phyloP scores from a whole-genome alignment of 92 coral and sea anemone genomes.

The Anthopleura xanthogrammica region DNA sequence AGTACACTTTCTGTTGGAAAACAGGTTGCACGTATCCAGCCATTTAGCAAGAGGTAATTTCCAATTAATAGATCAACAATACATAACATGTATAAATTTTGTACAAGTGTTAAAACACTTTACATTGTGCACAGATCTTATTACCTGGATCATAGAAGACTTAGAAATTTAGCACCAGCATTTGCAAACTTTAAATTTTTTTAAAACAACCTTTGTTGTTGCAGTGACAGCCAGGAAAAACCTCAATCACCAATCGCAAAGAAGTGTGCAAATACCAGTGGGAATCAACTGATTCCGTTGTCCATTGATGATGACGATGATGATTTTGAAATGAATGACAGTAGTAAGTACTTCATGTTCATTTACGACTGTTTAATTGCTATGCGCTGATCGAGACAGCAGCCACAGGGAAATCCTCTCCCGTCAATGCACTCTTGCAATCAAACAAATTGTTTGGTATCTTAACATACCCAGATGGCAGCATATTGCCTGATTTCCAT shows the following conservation, averaged over 20 bases:
- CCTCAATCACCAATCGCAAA: neutral
- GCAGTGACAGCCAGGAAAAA: neutral
- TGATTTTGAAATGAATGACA: neutral
- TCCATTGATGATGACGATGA: neutral
- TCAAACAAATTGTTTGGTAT: no score
- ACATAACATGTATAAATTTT: neutral
- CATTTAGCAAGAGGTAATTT: constrained; percentile 22
- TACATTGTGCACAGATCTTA: no score
- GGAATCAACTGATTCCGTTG: neutral
- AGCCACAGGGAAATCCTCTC: no score
- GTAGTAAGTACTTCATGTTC: neutral
- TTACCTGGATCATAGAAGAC: neutral
- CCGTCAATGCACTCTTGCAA: no score
- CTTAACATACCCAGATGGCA: no score
- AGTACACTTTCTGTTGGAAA: constrained; percentile 1
- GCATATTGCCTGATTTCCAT: no score
- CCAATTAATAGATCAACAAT: neutral
- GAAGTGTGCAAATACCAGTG: neutral
- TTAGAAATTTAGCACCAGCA: neutral
- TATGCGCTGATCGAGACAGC: no score
- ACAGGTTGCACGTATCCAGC: constrained; percentile 25
- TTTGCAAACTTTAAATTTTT: neutral
- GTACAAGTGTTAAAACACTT: neutral
- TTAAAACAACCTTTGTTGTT: neutral
- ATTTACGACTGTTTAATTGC: no score